Evolutionary conservation across 2,888 invertebrate genomes (phyloP), one percentile per base, ranked within the genome.

Genomic region (Lymantria monacha): DNA sequence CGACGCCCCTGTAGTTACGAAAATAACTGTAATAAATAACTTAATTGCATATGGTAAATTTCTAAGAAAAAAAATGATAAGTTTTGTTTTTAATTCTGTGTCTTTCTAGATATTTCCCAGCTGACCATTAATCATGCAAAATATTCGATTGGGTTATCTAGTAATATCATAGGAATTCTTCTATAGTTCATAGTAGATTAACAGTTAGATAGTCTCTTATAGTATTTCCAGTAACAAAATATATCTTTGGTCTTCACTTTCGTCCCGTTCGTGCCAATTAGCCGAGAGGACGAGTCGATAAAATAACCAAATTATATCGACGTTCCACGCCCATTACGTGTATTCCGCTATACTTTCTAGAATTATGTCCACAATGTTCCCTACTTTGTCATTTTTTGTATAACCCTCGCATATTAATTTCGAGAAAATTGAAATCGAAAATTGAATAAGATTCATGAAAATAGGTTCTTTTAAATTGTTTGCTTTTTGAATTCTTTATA

Each of bases 261-360:
- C 70, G 64, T 55, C 57, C 59, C 69, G 76, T 79, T 76, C 70
- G 57, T 66, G 66, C 71, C 84, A 83, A 85, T 86, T 85, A 84
- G 67, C 58, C 54, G 53, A 58, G 53, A 63, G 70, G 70, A 63
- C 67, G 70, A 72, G 60, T 77, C 76, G 76, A 78, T 80, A 73
- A 74, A 76, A 73, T 80, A 83, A 84, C 77, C 68, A 69, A 83
- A 83, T 86, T 81, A 81, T 69, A 69, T 74, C 59, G 66, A 65
- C 61, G 61, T 64, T 71, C 62, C 55, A 49, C 30, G 54, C 57
- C 50, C 49, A 57, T 58, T 54, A 57, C 53, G 22, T 22, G 22
- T 22, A 55, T 59, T 54, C 62, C 57, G 46, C 40, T 51, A 57
- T 52, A 53, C 53, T 57, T 40, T 45, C 45, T 47, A 48, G 51